Conservation (phyloP, 2,113 vertebrate species). For the Chlorodrepanis virens region DNA sequence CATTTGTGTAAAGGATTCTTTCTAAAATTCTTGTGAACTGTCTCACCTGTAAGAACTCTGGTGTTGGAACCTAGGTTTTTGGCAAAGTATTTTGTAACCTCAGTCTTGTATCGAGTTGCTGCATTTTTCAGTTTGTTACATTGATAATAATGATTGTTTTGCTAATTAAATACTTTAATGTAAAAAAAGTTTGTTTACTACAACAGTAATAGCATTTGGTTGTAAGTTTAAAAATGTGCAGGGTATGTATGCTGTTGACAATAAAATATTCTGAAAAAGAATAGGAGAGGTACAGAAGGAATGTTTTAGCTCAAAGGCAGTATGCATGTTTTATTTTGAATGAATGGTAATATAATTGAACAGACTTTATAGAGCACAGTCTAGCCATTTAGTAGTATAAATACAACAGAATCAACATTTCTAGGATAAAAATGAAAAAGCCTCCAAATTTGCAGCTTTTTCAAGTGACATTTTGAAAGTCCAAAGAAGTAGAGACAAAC, state of each 20-base stretch:
- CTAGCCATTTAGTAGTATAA: not conserved
- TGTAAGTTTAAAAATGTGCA: constrained; percentile 48
- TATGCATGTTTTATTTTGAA: not conserved
- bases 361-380: not conserved
- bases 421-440: not conserved
- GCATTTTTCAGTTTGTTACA: constrained; percentile 82
- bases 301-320: not conserved
- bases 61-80: constrained; percentile 70
- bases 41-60: constrained; percentile 61
- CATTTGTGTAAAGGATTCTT: constrained; percentile 65
- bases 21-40: constrained; percentile 67
- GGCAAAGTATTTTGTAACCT: constrained; percentile 83
- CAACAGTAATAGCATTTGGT: constrained; percentile 65
- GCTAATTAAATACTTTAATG: constrained; percentile 77
- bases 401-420: not conserved
- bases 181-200: constrained; percentile 70
- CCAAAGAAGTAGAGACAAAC: not conserved
- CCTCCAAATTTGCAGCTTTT: not conserved
- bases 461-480: not conserved
- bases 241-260: constrained; percentile 8
- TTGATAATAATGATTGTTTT: constrained; percentile 77
- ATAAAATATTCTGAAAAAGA: constrained; percentile 36
- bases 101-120: constrained; percentile 81
- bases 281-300: not conserved
- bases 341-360: not conserved